Evolutionary conservation across 1,140 invertebrate species (phyloP).

Genomic region (Macrocentrus cingulum): DNA sequence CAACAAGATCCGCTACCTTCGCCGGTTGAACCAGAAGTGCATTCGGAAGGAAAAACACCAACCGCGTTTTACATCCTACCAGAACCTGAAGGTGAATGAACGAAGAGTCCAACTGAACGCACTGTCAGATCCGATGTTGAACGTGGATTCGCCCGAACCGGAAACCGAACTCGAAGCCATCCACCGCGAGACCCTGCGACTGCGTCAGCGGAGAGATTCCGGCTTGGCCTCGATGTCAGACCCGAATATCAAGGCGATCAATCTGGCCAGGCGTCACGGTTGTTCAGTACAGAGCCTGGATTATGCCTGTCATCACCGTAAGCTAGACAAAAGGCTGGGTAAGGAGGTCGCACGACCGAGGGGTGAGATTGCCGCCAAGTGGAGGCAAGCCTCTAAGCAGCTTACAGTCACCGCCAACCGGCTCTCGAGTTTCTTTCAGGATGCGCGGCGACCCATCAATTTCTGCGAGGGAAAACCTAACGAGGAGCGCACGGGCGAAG

Average conservation of each 20-base stretch:
- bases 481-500: background rate
- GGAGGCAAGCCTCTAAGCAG: constrained; percentile 34
- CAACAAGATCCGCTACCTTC: constrained; percentile 49
- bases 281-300: constrained; percentile 45
- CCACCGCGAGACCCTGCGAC: constrained; percentile 20
- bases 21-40: constrained; percentile 43
- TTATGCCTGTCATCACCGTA: constrained; percentile 30
- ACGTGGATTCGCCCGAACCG: constrained; percentile 29
- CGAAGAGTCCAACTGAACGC: constrained; percentile 40
- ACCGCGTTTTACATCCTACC: constrained; percentile 48
- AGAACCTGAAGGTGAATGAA: constrained; percentile 47
- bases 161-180: constrained; percentile 29
- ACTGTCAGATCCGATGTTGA: constrained; percentile 49
- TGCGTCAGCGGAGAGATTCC: constrained; percentile 33
- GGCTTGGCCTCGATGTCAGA: constrained; percentile 49
- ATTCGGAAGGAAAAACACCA: constrained; percentile 38
- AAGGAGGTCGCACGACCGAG: background rate
- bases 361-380: constrained; percentile 26
- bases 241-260: constrained; percentile 44
- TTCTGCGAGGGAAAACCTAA: constrained; percentile 19
- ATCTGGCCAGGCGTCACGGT: constrained; percentile 17
- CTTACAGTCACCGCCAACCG: constrained; percentile 44
- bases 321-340: constrained; percentile 21
- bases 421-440: constrained; percentile 37
- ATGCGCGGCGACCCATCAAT: constrained; percentile 15